These are phyloP conservation scores for Nycteola revayana DNA, from an alignment of 2,888 invertebrate genomes.

Conservation along the genomic window DNA sequence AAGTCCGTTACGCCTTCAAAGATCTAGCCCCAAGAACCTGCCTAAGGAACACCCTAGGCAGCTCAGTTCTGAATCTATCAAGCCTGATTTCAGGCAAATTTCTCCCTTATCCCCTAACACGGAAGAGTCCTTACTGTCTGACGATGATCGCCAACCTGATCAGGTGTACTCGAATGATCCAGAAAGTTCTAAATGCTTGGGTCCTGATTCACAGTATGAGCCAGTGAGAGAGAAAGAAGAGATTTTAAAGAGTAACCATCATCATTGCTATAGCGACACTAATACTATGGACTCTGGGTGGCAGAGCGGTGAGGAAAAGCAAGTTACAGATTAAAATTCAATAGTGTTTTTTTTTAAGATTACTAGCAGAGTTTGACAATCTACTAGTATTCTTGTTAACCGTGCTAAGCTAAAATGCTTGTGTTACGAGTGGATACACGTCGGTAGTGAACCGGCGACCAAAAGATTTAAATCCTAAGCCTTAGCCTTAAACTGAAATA, in stretches of 20 bases:
- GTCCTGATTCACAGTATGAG: constrained; percentile 72
- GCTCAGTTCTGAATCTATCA: constrained; percentile 49
- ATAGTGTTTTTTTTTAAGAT: too few relatives aligned
- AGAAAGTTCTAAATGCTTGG: constrained; percentile 60
- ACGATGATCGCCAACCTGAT: constrained; percentile 53
- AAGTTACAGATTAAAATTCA: constrained; percentile 69
- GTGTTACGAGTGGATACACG: too few relatives aligned
- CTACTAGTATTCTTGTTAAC: too few relatives aligned
- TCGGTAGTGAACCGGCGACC: too few relatives aligned
- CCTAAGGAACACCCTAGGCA: constrained; percentile 56
- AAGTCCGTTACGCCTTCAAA: constrained; percentile 57
- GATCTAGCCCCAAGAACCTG: constrained; percentile 53
- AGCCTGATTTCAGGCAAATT: constrained; percentile 56
- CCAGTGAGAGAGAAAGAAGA: constrained; percentile 64
- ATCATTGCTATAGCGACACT: constrained; percentile 81
- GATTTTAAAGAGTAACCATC: constrained; percentile 64
- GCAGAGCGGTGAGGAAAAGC: constrained; percentile 86
- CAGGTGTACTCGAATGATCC: constrained; percentile 63
- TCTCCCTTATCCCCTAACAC: constrained; percentile 71
- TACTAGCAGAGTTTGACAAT: too few relatives aligned
- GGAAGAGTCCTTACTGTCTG: constrained; percentile 68
- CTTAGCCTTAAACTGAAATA: too few relatives aligned
- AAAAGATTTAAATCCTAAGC: too few relatives aligned
- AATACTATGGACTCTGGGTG: constrained; percentile 86
- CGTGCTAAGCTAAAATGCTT: too few relatives aligned